Evolutionary conservation across 2,797 vertebrate species (phyloP), one percentile per base, ranked within the genome.

Genomic region (Lateolabrax maculatus): DNA sequence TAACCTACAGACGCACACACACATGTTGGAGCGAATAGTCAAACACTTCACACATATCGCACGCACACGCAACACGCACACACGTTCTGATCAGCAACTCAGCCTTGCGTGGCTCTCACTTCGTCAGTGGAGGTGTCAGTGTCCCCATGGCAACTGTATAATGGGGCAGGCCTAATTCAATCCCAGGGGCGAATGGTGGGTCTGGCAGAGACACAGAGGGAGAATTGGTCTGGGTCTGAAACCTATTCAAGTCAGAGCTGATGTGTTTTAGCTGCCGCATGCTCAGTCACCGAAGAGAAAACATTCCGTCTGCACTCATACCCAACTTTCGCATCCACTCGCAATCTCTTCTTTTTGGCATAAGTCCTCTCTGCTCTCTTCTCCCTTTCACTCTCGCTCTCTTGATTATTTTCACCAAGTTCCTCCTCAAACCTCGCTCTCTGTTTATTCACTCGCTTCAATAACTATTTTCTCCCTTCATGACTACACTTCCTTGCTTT

Each of bases 81-180:
- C 80, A 85, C 77, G 73, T 69, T 76, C 86, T 89, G 89, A 90
- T 92, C 89, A 88, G 90, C 86, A 90, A 84, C 89, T 86, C 91
- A 87, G 90, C 85, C 87, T 90, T 84, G 90, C 87, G 55, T 83
- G 85, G 87, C 89, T 91, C 90, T 90, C 92, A 89, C 89, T 93
- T 93, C 81, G 90, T 94, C 92, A 93, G 91, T 75, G 76, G 90
- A 93, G 90, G 93, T 94, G 93, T 94, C 92, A 89, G 83, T 80
- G 88, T 95, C 92, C 91, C 94, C 94, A 95, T 93, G 90, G 94
- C 91, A 93, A 95, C 93, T 85, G 92, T 90, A 93, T 94, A 94
- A 94, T 93, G 91, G 90, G 91, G 84, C 84, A 90, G 87, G 84
- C 87, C 91, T 94, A 93, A 93, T 94, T 91, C 91, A 92, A 91